phyloP scores from a whole-genome alignment of 2,888 invertebrate genomes.

The Thymelicus lineola region DNA sequence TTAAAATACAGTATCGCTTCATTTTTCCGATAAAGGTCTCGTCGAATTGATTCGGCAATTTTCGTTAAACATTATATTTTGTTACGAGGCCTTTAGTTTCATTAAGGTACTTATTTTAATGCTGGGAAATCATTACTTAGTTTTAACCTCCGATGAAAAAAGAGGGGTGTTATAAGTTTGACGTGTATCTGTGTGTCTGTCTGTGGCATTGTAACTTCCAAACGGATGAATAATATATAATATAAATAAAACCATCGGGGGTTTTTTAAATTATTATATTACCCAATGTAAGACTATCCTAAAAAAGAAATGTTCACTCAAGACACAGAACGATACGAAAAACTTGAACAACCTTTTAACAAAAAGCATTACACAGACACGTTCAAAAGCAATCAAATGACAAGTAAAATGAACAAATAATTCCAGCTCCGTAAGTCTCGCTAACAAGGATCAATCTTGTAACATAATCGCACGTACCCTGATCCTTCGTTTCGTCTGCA shows the following conservation, averaged over 20 bases:
- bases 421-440: conserved; percentile 2
- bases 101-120: background rate
- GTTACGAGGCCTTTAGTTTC: background rate
- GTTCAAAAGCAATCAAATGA: conserved; percentile 8
- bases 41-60: conserved; percentile 1
- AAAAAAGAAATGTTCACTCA: too few species aligned
- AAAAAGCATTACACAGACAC: background rate
- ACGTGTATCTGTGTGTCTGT: too few species aligned
- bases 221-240: too few species aligned
- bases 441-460: conserved; percentile 25
- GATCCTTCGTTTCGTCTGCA: conserved; percentile 9
- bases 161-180: too few species aligned
- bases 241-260: too few species aligned
- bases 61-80: conserved; percentile 8
- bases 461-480: conserved; percentile 3
- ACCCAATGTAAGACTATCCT: too few species aligned
- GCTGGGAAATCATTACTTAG: too few species aligned
- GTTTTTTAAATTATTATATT: too few species aligned
- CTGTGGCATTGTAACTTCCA: too few species aligned
- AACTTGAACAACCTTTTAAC: background rate
- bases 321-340: background rate
- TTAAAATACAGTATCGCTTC: background rate
- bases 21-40: conserved; percentile 5
- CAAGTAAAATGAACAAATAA: conserved; percentile 12
- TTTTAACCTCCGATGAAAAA: too few species aligned